Percentiles rank a stretch among this genome's conserved stretches.
Evolutionary conservation across 2,113 vertebrate species (phyloP).

Genomic region (Gymnorhina tibicen): DNA sequence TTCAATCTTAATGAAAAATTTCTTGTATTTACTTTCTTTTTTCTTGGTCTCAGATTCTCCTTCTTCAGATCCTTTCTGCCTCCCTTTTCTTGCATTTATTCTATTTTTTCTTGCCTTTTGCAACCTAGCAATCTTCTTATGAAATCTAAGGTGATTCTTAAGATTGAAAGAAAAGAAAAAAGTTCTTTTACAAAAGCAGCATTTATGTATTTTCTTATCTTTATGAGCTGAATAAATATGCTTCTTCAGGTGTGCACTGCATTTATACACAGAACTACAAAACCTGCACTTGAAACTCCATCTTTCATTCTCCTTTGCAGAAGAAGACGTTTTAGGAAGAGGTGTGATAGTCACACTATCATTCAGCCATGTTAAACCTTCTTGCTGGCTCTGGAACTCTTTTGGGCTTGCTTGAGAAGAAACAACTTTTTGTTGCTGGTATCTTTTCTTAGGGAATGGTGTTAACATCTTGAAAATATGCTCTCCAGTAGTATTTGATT

Average conservation of each 20-base stretch:
- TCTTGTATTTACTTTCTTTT: conserved; percentile 27
- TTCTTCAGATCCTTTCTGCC: not conserved
- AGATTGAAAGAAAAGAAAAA: conserved; percentile 38
- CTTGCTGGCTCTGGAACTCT: not conserved
- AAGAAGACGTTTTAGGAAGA: not conserved
- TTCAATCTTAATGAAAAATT: conserved; percentile 39
- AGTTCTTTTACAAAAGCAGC: conserved; percentile 35
- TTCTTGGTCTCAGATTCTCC: not conserved
- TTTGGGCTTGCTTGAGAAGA: not conserved
- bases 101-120: conserved; percentile 14
- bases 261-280: conserved; percentile 6
- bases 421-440: not conserved
- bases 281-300: conserved; percentile 24
- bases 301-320: not conserved
- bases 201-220: conserved; percentile 37
- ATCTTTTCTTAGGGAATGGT: not conserved
- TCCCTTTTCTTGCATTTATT: not conserved
- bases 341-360: not conserved
- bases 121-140: not conserved
- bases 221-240: conserved; percentile 42
- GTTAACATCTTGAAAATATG: not conserved
- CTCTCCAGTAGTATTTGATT: not conserved
- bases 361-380: not conserved
- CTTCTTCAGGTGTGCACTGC: not conserved
- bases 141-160: conserved; percentile 27